These are phyloP conservation scores for Drosophila setifemur DNA, from an alignment of 1,140 invertebrate species.

Conservation along the genomic window DNA sequence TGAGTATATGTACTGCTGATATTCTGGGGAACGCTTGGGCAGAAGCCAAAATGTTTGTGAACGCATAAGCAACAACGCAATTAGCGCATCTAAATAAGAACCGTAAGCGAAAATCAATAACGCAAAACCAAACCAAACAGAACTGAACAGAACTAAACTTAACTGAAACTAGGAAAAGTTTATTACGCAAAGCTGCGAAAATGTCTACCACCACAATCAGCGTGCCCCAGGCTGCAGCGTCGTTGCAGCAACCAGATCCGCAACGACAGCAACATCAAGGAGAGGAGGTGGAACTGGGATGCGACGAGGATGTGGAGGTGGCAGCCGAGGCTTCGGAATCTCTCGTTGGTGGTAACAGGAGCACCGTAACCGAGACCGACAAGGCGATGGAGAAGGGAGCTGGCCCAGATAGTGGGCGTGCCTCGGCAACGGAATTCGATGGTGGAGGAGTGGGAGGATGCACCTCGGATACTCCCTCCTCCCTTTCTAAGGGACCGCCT, in stretches of 20 bases:
- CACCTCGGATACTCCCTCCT: not conserved
- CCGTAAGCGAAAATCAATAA: constrained; percentile 47
- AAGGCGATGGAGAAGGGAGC: not conserved
- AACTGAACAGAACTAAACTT: not conserved
- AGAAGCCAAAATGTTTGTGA: constrained; percentile 40
- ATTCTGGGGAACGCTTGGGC: constrained; percentile 28
- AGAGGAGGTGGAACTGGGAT: not conserved
- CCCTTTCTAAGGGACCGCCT: constrained; percentile 11
- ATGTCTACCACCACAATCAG: constrained; percentile 58
- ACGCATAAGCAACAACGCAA: constrained; percentile 24
- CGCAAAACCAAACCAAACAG: constrained; percentile 7
- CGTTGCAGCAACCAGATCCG: not conserved
- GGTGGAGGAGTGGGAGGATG: constrained; percentile 23
- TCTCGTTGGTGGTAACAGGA: no score
- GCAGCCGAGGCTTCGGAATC: not conserved
- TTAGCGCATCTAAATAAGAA: constrained; percentile 39
- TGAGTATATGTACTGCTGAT: constrained; percentile 2
- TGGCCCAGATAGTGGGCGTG: constrained; percentile 58
- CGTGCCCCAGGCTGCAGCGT: constrained; percentile 18
- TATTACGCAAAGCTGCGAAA: constrained; percentile 39
- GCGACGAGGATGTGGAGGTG: constrained; percentile 4
- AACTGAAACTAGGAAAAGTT: constrained; percentile 4
- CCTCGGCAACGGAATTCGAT: constrained; percentile 66
- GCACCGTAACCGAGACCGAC: no score
- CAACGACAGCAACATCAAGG: not conserved